phyloP scores from a whole-genome alignment of 2,797 vertebrate species.

The Megalops cyprinoides region DNA sequence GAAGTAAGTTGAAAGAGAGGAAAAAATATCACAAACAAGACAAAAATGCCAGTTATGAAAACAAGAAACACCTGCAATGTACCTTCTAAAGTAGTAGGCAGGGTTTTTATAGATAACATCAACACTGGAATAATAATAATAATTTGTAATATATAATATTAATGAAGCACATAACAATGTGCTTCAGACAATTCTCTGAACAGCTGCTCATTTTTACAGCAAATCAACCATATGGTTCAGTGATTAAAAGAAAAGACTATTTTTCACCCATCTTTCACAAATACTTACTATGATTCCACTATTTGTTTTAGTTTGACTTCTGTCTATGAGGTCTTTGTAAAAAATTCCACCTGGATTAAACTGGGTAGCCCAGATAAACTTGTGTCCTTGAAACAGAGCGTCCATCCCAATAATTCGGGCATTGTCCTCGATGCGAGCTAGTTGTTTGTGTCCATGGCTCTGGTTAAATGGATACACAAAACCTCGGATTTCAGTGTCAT shows the following conservation, averaged over 20 bases:
- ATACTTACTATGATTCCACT: constrained; percentile 85
- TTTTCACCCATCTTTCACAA: constrained; percentile 15
- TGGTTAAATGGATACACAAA: constrained; percentile 90
- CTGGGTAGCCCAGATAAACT: constrained; percentile 87
- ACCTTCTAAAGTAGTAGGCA: background rate
- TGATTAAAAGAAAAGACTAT: background rate
- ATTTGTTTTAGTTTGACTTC: constrained; percentile 73
- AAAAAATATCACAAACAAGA: background rate
- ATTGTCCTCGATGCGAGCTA: constrained; percentile 82
- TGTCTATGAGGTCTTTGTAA: constrained; percentile 75
- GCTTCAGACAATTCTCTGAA: constrained; percentile 3
- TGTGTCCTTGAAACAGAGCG: constrained; percentile 82
- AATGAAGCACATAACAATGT: too few species aligned
- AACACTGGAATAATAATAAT: background rate
- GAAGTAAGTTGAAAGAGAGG: background rate
- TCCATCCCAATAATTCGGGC: constrained; percentile 87
- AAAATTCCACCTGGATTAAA: constrained; percentile 89
- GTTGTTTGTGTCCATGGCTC: constrained; percentile 80
- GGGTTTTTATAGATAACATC: background rate
- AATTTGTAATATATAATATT: too few species aligned
- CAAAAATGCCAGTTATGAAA: background rate
- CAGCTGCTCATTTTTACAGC: background rate
- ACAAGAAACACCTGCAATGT: background rate
- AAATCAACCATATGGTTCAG: background rate
- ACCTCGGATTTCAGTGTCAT: constrained; percentile 88